These are phyloP conservation scores for Apogon talboti DNA, from an alignment of 2,797 vertebrate genomes.

Conservation along the genomic window DNA sequence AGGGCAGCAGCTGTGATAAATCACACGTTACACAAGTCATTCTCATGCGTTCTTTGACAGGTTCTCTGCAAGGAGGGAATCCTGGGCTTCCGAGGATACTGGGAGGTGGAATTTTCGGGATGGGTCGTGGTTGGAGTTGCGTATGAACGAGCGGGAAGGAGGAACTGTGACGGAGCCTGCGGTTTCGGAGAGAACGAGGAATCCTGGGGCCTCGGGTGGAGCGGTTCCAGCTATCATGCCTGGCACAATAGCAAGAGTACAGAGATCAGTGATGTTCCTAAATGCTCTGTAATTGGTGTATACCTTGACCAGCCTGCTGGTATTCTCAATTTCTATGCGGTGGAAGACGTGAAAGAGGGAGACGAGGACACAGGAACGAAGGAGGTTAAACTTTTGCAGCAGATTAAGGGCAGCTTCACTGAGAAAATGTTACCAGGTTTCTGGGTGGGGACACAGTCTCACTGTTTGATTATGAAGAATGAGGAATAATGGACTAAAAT, in stretches of 20 bases:
- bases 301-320: constrained; percentile 79
- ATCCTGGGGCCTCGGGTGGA: constrained; percentile 81
- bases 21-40: constrained; percentile 20
- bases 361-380: constrained; percentile 43
- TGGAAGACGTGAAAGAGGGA: constrained; percentile 61
- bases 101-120: constrained; percentile 73
- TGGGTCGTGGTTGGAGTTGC: constrained; percentile 71
- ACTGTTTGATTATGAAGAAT: constrained; percentile 59
- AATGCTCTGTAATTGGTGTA: constrained; percentile 59
- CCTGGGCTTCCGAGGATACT: constrained; percentile 72
- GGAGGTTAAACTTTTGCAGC: constrained; percentile 70
- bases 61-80: constrained; percentile 78
- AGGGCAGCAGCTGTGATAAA: constrained; percentile 25
- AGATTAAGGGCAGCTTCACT: constrained; percentile 61
- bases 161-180: constrained; percentile 64
- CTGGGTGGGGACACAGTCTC: constrained; percentile 71
- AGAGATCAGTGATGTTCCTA: constrained; percentile 46
- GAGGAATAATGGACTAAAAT: constrained; percentile 50
- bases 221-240: constrained; percentile 67
- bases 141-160: constrained; percentile 66
- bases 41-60: constrained; percentile 43
- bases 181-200: constrained; percentile 79
- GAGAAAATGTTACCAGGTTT: constrained; percentile 77
- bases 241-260: constrained; percentile 63
- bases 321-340: constrained; percentile 73